phyloP scores from a whole-genome alignment of 2,888 invertebrate genomes.

The Cryptosula pallasiana region DNA sequence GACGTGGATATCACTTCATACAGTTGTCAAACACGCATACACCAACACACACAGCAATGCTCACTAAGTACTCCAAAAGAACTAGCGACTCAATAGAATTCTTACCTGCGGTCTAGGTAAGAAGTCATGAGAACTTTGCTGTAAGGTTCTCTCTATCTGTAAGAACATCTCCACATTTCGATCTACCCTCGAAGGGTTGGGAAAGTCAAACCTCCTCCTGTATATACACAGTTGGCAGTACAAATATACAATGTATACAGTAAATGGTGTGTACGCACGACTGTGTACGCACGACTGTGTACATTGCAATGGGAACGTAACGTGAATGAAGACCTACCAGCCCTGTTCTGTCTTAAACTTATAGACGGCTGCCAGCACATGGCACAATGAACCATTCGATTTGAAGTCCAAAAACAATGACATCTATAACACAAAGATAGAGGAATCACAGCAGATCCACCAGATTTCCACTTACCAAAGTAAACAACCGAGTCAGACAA shows the following conservation, averaged over 20 bases:
- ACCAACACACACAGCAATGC: too few species aligned
- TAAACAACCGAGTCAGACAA: neutral
- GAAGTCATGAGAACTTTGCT: slow-evolving; percentile 55
- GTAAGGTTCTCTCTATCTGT: slow-evolving; percentile 63
- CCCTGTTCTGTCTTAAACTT: slow-evolving; percentile 93
- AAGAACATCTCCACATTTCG: slow-evolving; percentile 84
- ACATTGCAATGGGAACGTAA: too few species aligned
- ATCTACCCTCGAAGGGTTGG: slow-evolving; percentile 84
- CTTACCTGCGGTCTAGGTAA: slow-evolving; percentile 7
- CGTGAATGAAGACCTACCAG: slow-evolving; percentile 56
- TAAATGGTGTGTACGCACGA: too few species aligned
- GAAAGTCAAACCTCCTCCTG: slow-evolving; percentile 70
- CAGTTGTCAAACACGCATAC: too few species aligned
- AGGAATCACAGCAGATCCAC: slow-evolving; percentile 7
- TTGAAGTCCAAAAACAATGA: slow-evolving; percentile 46
- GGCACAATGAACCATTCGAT: slow-evolving; percentile 84
- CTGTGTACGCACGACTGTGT: too few species aligned
- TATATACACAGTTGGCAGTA: too few species aligned
- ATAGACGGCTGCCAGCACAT: slow-evolving; percentile 86
- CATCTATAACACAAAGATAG: slow-evolving; percentile 41
- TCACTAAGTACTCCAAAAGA: too few species aligned
- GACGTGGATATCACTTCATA: too few species aligned
- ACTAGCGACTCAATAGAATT: neutral
- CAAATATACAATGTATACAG: too few species aligned
- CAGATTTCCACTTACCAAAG: too few species aligned